Evolutionary conservation across 2,888 invertebrate species (phyloP), one percentile per base, ranked within the genome.

Genomic region (Pollenia amentaria): DNA sequence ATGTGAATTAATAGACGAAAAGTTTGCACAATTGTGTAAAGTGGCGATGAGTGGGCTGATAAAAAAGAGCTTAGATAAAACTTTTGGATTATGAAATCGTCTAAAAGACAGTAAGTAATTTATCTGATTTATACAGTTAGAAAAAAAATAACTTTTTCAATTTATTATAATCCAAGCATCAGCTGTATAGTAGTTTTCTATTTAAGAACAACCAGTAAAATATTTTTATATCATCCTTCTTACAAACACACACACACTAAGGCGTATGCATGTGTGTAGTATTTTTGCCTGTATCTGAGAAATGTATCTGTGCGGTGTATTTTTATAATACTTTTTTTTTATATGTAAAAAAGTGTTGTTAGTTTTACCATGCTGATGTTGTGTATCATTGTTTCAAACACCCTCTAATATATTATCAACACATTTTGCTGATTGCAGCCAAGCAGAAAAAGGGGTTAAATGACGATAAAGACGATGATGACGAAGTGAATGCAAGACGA

Each of bases 151-250:
- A 82, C 76, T 82, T 82, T 82, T 82, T 82, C 82, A 82, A 82
- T 82, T 82, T 82, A 82, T 82, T 82, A 82, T 82, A 82, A 82
- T 82, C 82, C 76, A 21, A 18, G 60, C 82, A 82, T 82, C 82
- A 82, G 75, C 82, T 76, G 82, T 70, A 69, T 44, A 14, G 44
- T 75, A 76, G 29, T 69, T 76, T 76, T 76, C 48, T 38, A 14
- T 65, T 69, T 57, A 65, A 72, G 73, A 64, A 38, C 40, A 21
- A 14, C 6, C 29, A 29, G 7, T 12, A 29, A 57, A 57, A 29
- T 12, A 57, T 55, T 67, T 46, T 29, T 67, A 8, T 67, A 12
- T n/a, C 10, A 12, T 62, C 14, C 42, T 53, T 42, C 9, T 40
- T 40, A 42, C 14, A 53, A 60, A 8, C 21, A 16, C 3, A 21